Evolutionary conservation across 1,140 invertebrate genomes (phyloP).

Genomic region (Ectropis grisescens): DNA sequence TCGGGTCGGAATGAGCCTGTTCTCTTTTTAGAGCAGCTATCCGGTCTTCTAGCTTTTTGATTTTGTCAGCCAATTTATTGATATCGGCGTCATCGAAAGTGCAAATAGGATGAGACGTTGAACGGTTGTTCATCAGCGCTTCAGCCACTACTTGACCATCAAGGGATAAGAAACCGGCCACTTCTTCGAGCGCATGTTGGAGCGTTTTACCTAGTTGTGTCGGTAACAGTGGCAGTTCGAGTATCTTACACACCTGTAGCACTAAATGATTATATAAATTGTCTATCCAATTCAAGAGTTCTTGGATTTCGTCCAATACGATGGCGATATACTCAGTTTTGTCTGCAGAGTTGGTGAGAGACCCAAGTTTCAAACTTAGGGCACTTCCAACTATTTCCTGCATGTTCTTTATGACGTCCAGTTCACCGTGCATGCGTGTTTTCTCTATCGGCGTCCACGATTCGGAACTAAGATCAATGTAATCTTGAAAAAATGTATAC

Average conservation of each 20-base stretch:
- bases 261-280: constrained; percentile 7
- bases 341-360: constrained; percentile 2
- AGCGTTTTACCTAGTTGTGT: constrained; percentile 3
- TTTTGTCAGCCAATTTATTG: constrained; percentile 33
- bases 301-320: constrained; percentile 10
- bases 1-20: constrained; percentile 11
- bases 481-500: constrained; percentile 1
- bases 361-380: constrained; percentile 5
- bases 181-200: constrained; percentile 8
- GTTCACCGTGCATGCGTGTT: constrained; percentile 1
- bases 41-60: constrained; percentile 8
- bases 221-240: not conserved
- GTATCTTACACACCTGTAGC: constrained; percentile 6
- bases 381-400: constrained; percentile 1
- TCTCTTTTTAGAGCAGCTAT: constrained; percentile 3
- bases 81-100: constrained; percentile 42
- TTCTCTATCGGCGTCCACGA: constrained; percentile 23
- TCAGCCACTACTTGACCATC: constrained; percentile 2
- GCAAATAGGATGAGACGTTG: constrained; percentile 38
- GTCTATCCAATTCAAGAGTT: constrained; percentile 16
- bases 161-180: not conserved
- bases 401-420: constrained; percentile 5
- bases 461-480: constrained; percentile 20
- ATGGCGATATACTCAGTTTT: constrained; percentile 5
- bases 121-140: constrained; percentile 7